These are phyloP conservation scores for Haemorhous mexicanus DNA, from an alignment of 2,113 vertebrate genomes.

Conservation along the genomic window DNA sequence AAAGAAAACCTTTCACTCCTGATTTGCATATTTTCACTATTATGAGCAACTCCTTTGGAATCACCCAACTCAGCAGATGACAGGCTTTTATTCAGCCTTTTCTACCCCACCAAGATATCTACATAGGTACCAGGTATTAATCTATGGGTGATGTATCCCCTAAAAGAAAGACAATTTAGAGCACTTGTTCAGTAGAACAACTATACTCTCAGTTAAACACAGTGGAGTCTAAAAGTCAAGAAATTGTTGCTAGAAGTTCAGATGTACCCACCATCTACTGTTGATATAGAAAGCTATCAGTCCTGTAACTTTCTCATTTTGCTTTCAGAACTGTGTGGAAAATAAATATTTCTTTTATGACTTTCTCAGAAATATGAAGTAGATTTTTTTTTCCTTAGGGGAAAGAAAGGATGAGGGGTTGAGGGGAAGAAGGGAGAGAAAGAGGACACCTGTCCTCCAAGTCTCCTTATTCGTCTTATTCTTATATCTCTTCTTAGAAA, in stretches of 20 bases:
- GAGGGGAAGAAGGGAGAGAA: not conserved
- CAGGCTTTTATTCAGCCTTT: not conserved
- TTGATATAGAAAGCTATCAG: not conserved
- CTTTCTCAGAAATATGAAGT: not conserved
- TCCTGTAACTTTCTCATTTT: not conserved
- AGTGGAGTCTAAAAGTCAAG: not conserved
- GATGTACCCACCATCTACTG: not conserved
- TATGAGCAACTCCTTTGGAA: not conserved
- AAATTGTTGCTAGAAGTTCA: not conserved
- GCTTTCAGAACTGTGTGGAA: not conserved
- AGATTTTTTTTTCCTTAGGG: not conserved
- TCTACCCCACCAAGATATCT: not conserved
- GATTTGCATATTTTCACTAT: not conserved
- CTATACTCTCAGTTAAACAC: not conserved
- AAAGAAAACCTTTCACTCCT: not conserved
- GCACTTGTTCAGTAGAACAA: not conserved
- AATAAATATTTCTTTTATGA: not conserved
- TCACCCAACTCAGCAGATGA: not conserved
- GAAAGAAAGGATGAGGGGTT: not conserved
- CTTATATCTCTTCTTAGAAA: not conserved
- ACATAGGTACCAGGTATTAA: not conserved
- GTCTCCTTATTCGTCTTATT: not conserved
- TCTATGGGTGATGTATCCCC: fast-evolving
- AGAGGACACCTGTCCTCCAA: not conserved
- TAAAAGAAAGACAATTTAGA: not conserved